Evolutionary conservation across 2,888 invertebrate genomes (phyloP).

Genomic region (Plebejus melissa): DNA sequence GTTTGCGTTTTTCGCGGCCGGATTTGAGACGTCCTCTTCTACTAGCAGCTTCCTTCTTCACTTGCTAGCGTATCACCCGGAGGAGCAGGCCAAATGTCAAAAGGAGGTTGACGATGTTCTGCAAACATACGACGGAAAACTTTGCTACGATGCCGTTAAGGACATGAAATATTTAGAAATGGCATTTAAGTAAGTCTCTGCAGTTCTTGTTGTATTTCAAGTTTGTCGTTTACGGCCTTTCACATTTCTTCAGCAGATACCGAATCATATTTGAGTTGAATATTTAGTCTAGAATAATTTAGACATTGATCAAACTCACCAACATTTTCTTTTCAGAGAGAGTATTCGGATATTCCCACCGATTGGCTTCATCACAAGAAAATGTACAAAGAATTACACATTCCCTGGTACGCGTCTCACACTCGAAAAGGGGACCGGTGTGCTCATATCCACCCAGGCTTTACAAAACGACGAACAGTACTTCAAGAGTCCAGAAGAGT

Average conservation of each 20-base stretch:
- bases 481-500: conserved; percentile 38
- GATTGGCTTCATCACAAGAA: conserved; percentile 34
- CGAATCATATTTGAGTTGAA: too few species aligned
- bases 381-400: conserved; percentile 37
- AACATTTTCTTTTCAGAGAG: conserved; percentile 11
- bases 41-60: conserved; percentile 61
- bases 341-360: conserved; percentile 35
- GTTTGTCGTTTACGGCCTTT: too few species aligned
- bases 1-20: conserved; percentile 62
- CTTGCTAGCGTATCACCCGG: conserved; percentile 58
- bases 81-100: conserved; percentile 55
- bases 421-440: conserved; percentile 36
- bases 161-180: conserved; percentile 53
- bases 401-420: conserved; percentile 37
- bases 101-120: conserved; percentile 58
- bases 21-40: conserved; percentile 69
- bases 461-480: conserved; percentile 37
- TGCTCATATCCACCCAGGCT: conserved; percentile 38
- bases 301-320: not conserved
- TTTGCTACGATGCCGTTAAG: conserved; percentile 54
- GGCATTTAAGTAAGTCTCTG: conserved; percentile 31
- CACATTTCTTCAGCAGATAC: too few species aligned
- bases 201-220: too few species aligned
- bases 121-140: conserved; percentile 48
- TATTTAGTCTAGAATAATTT: not conserved